Evolutionary conservation across 2,888 invertebrate genomes (phyloP).

Genomic region (Amiota minor): DNA sequence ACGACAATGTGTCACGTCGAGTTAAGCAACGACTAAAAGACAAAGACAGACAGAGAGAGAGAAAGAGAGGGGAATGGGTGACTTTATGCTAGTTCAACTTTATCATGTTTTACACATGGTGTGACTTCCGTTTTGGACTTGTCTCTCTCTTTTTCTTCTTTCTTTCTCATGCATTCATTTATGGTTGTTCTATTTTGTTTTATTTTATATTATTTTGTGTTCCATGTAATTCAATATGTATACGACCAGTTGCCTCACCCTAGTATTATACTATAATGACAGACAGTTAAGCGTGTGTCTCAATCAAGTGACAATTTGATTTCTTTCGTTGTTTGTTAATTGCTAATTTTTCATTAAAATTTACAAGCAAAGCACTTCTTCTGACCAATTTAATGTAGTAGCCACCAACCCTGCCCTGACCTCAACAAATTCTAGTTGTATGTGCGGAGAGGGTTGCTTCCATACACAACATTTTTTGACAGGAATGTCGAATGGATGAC

Average conservation of each 20-base stretch:
- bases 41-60: too few relatives aligned
- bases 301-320: conserved; percentile 69
- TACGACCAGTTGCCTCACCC: conserved; percentile 28
- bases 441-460: too few relatives aligned
- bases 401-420: background rate
- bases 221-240: conserved; percentile 60
- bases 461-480: conserved; percentile 56
- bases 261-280: background rate
- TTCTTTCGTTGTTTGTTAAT: conserved; percentile 47
- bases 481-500: conserved; percentile 50
- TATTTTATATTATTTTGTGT: conserved; percentile 30
- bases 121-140: conserved; percentile 9
- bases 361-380: conserved; percentile 21
- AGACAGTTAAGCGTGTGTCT: conserved; percentile 51
- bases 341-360: conserved; percentile 64
- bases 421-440: too few relatives aligned
- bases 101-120: background rate
- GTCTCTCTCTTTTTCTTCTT: too few relatives aligned
- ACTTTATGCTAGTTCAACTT: background rate
- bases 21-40: background rate
- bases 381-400: too few relatives aligned
- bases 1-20: conserved; percentile 57
- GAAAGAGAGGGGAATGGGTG: too few relatives aligned
- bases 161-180: background rate
- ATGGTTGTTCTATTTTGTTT: conserved; percentile 41